phyloP scores from a whole-genome alignment of 2,113 vertebrate genomes.

The Andinoacara biseriatus region DNA sequence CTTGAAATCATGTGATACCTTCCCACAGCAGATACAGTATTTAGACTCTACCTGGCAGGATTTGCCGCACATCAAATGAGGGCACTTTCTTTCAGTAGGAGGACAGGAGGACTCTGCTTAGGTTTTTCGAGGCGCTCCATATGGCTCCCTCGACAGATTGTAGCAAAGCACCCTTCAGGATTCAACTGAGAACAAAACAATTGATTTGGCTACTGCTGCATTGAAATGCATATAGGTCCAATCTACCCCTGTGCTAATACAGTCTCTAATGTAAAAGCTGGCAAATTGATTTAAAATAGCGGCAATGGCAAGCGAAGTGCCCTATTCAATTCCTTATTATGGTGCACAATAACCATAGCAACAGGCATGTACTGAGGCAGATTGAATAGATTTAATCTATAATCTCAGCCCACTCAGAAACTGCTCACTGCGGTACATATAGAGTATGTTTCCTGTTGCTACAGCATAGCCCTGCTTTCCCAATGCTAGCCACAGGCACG shows the following conservation, averaged over 20 bases:
- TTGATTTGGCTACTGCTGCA: constrained; percentile 55
- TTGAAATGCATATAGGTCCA: constrained; percentile 63
- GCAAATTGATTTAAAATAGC: constrained; percentile 72
- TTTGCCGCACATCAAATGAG: constrained; percentile 19
- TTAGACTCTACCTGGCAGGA: constrained; percentile 5
- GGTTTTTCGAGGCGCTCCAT: constrained; percentile 51
- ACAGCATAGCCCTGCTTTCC: not conserved
- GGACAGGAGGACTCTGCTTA: constrained; percentile 21
- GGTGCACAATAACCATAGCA: constrained; percentile 80
- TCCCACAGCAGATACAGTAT: not conserved
- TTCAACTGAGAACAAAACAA: constrained; percentile 58
- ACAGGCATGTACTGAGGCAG: constrained; percentile 68
- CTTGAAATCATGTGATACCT: not conserved
- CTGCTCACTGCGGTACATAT: constrained; percentile 39
- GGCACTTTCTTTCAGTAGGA: constrained; percentile 22
- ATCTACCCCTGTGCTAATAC: constrained; percentile 29
- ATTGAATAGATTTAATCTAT: constrained; percentile 73
- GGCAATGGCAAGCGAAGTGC: constrained; percentile 58
- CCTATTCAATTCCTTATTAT: constrained; percentile 70
- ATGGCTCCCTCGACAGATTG: constrained; percentile 36
- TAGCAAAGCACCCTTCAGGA: constrained; percentile 52
- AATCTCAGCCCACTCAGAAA: constrained; percentile 70
- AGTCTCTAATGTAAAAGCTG: constrained; percentile 60
- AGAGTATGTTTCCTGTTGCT: constrained; percentile 32
- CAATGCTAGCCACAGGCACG: not conserved